Percentiles rank a stretch among this genome's conserved stretches.
phyloP scores from a whole-genome alignment of 2,113 vertebrate species.

The Thamnophis sirtalis region DNA sequence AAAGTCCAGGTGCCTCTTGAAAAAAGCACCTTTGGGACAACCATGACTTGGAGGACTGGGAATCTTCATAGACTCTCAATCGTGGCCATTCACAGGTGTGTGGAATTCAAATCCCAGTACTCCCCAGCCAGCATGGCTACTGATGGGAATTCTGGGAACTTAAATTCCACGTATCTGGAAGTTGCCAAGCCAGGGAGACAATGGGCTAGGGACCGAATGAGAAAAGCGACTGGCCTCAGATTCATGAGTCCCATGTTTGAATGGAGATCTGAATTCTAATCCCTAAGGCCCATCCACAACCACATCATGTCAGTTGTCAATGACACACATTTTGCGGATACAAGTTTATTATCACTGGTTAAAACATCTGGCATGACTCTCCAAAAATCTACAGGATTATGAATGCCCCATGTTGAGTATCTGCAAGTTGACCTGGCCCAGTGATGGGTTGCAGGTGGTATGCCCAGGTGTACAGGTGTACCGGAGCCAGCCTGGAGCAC shows the following conservation, averaged over 20 bases:
- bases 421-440: not conserved
- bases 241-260: not conserved
- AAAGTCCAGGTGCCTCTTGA: too few species aligned
- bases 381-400: not conserved
- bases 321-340: not conserved
- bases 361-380: not conserved
- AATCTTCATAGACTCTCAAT: not conserved
- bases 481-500: too few species aligned
- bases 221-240: not conserved
- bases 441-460: too few species aligned
- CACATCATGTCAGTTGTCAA: not conserved
- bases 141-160: not conserved
- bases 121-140: not conserved
- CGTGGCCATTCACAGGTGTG: not conserved
- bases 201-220: not conserved
- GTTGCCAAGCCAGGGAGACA: not conserved
- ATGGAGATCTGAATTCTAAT: not conserved
- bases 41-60: too few species aligned
- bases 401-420: not conserved
- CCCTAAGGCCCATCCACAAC: too few species aligned
- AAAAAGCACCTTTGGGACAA: too few species aligned
- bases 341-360: not conserved
- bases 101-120: not conserved
- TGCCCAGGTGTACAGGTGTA: too few species aligned
- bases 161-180: not conserved